Conservation (phyloP, 2,888 invertebrate species). For the Tenthredo scrophulariae region DNA sequence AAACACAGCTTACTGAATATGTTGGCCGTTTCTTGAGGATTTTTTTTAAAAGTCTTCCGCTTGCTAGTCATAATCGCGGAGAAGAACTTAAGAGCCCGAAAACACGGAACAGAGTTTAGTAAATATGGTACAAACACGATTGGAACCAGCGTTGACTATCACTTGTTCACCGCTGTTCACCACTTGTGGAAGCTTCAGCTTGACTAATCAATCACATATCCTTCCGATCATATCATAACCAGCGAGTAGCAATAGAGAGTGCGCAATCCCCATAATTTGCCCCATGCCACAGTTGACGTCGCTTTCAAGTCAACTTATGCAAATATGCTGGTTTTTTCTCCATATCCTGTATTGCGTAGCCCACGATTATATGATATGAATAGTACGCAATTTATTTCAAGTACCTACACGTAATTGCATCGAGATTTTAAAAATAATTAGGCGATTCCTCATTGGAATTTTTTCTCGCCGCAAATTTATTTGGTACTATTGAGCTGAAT, state of each 20-base stretch:
- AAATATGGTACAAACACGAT: background rate
- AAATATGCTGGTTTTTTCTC: too few relatives aligned
- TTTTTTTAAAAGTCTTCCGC: slow-evolving; percentile 53
- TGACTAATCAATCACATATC: background rate
- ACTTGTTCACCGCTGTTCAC: background rate
- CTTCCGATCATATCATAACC: background rate
- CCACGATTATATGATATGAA: too few relatives aligned
- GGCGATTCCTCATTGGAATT: too few relatives aligned
- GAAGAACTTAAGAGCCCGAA: background rate
- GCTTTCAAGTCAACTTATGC: too few relatives aligned
- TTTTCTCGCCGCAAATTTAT: too few relatives aligned
- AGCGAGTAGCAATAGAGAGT: background rate
- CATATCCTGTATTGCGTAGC: too few relatives aligned
- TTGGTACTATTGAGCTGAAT: too few relatives aligned
- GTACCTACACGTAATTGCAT: background rate
- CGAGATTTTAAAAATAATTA: too few relatives aligned
- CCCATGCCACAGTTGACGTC: background rate
- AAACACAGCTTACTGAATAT: slow-evolving; percentile 78
- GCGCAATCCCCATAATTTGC: background rate
- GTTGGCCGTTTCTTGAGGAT: slow-evolving; percentile 64
- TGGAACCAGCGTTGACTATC: background rate
- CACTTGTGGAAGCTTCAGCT: background rate
- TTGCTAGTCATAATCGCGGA: slow-evolving; percentile 57
- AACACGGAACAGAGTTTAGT: background rate
- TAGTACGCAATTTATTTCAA: too few relatives aligned